Percentiles rank a stretch among this genome's conserved stretches.
Conservation (phyloP, 2,113 vertebrate species). For the Octodon degus region DNA sequence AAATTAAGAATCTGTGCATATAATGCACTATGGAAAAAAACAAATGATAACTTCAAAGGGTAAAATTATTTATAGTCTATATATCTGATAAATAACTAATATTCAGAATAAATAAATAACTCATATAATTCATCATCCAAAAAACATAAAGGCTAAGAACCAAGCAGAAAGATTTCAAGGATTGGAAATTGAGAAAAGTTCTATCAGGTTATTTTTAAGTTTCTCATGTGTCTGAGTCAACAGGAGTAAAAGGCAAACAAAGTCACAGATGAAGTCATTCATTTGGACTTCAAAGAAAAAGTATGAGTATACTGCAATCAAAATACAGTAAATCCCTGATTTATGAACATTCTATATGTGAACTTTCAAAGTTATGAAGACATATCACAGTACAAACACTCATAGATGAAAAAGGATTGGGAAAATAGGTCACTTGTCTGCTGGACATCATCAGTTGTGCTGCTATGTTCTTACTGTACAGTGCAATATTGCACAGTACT, state of each 20-base stretch:
- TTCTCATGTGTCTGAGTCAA: background rate
- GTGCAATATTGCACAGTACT: background rate
- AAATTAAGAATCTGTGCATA: background rate
- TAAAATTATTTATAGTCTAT: background rate
- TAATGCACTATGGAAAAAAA: background rate
- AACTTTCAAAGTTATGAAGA: background rate
- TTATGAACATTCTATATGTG: background rate
- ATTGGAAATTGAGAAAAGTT: background rate
- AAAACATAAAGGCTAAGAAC: background rate
- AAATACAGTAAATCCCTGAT: background rate
- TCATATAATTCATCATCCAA: background rate
- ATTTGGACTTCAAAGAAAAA: background rate
- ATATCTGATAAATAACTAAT: background rate
- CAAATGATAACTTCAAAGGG: background rate
- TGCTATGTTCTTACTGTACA: background rate
- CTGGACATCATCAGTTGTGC: background rate
- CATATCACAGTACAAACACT: background rate
- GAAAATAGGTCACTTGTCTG: background rate
- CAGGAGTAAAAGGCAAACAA: background rate
- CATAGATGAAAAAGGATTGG: background rate
- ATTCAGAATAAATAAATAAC: background rate
- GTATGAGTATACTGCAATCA: background rate
- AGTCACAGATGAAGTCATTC: background rate
- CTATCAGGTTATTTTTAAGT: background rate
- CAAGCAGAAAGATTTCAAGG: background rate